phyloP scores from a whole-genome alignment of 1,140 invertebrate species.

The Lepidotrigona ventralis region DNA sequence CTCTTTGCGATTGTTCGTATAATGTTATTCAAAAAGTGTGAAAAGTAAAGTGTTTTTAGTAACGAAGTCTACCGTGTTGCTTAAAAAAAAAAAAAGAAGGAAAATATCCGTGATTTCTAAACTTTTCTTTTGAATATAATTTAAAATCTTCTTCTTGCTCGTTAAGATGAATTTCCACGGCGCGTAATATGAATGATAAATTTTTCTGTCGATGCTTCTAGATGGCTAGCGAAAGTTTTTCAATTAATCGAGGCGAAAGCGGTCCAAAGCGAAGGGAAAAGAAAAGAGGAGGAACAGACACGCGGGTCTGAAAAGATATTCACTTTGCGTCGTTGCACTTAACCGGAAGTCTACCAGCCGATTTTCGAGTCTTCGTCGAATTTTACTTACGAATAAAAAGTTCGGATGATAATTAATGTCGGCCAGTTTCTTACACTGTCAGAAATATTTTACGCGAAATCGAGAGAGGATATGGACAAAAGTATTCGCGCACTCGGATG shows the following conservation, averaged over 20 bases:
- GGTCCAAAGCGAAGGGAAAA: constrained; percentile 33
- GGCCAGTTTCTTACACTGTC: background rate
- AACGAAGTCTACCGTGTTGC: no score
- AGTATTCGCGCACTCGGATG: no score
- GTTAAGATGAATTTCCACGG: background rate
- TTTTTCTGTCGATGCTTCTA: background rate
- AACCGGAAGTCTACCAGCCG: constrained; percentile 48
- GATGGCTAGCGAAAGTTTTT: constrained; percentile 38
- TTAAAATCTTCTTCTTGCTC: background rate
- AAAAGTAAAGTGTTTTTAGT: no score
- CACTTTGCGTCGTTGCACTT: constrained; percentile 61
- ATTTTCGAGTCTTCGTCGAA: background rate
- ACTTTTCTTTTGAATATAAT: no score
- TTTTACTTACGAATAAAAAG: constrained; percentile 55
- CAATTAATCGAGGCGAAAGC: constrained; percentile 44
- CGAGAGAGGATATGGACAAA: no score
- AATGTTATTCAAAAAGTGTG: no score
- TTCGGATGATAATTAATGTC: constrained; percentile 58
- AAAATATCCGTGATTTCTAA: no score
- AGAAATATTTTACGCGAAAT: no score
- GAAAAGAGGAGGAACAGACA: background rate
- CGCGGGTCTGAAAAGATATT: constrained; percentile 35
- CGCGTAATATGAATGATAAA: background rate
- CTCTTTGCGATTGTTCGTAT: no score
- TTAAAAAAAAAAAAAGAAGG: no score